Base-by-base conservation (phyloP, 2,113 vertebrate genomes). In the Cariama cristata region DNA sequence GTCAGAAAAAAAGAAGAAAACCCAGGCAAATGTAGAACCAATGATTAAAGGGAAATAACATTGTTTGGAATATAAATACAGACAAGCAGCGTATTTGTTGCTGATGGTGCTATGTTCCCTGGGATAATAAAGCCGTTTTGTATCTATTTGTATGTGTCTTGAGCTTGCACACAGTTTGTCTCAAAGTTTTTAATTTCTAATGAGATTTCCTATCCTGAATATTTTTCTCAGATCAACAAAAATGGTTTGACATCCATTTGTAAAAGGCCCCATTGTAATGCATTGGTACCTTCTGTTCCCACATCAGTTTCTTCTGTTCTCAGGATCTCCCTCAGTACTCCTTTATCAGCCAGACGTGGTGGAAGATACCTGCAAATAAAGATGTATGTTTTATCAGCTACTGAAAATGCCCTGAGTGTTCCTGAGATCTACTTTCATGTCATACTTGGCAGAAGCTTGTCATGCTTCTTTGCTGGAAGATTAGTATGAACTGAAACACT, bases 61-160 rank as follows among this genome's bases (percentile, higher is more conserved):
- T 49, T 79, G 32, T 44, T 64, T 92, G 81, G 79, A 92, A 92
- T 93, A 83, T 94, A 97, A 97, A 95, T 91, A 96, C 5, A 82
- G 50, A 87, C 64, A 88, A 74, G 42, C 63, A 90, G n/a, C 35
- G 11, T 83, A 49, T 79, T 92, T 92, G 73, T 68, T 95, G 33
- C 63, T 88, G 92, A 40, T 92, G 77, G 45, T 83, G 83, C 15
- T 71, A 23, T 81, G 64, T 82, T 92, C 56, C 22, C 66, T 47
- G 72, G 49, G 74, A 92, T 76, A 86, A 95, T 81, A 90, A 62
- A 95, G 45, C 35, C 22, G 66, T 83, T 96, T 93, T 67, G 56
- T 77, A 81, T 72, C 49, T 62, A 50, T 60, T 79, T 81, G 32
- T 92, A 79, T 93, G 50, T 35, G 22, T 64, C 58, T 50, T 35